phyloP scores from a whole-genome alignment of 37 sponge, comb jelly and placozoan genomes.

The Haliclona indistincta region DNA sequence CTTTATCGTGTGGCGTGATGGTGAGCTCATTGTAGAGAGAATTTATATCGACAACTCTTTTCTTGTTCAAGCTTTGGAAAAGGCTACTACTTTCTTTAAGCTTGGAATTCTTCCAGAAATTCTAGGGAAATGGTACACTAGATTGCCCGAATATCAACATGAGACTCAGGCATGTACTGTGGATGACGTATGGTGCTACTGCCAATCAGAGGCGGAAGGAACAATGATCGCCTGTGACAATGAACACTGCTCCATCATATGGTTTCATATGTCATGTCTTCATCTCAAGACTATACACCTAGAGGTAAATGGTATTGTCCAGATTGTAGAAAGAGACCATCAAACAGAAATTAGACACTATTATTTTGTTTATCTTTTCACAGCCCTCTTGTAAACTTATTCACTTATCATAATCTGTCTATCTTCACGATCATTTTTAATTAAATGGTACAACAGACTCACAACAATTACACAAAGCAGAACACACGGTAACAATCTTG shows the following conservation, averaged over 20 bases:
- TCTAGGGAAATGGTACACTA: slow-evolving; percentile 29
- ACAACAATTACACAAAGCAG: too few species aligned
- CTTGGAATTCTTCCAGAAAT: slow-evolving; percentile 40
- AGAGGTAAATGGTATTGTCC: slow-evolving; percentile 51
- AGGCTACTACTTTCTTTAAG: slow-evolving; percentile 23
- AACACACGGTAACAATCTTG: slow-evolving; percentile 59
- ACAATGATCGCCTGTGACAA: slow-evolving; percentile 39
- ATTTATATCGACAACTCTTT: slow-evolving; percentile 21
- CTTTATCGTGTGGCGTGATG: slow-evolving; percentile 48
- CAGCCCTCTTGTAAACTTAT: too few species aligned
- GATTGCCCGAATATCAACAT: too few species aligned
- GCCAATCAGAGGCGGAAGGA: neutral
- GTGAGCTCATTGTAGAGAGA: slow-evolving; percentile 15
- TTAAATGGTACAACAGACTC: too few species aligned
- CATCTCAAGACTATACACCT: slow-evolving; percentile 12
- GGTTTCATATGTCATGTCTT: slow-evolving; percentile 39
- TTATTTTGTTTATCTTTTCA: too few species aligned
- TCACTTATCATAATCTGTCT: too few species aligned
- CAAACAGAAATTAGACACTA: too few species aligned
- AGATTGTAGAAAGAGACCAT: slow-evolving; percentile 19
- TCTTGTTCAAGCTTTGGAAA: neutral
- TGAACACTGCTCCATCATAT: neutral
- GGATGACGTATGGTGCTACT: slow-evolving; percentile 31
- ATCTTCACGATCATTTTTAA: too few species aligned
- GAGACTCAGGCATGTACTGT: too few species aligned